Evolutionary conservation across 2,797 vertebrate species (phyloP).

Genomic region (Syncerus caffer): DNA sequence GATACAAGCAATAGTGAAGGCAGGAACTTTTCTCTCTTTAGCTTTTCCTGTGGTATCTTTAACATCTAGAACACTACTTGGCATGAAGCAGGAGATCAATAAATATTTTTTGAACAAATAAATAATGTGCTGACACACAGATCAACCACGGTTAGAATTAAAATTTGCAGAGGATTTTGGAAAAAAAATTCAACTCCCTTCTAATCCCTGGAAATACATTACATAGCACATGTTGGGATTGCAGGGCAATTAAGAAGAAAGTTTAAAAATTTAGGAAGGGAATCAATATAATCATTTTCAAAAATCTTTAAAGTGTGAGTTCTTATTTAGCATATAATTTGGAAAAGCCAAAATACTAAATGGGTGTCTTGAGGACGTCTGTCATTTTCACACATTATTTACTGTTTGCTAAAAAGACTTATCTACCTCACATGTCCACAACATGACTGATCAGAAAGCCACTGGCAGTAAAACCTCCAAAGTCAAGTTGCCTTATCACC

Average conservation of each 20-base stretch:
- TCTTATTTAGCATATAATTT: neutral
- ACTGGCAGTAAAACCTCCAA: neutral
- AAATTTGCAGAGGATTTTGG: neutral
- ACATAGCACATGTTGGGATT: neutral
- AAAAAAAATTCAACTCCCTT: constrained; percentile 3
- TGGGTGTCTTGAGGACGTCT: neutral
- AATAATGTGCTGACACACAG: neutral
- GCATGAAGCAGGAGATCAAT: neutral
- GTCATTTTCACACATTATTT: neutral
- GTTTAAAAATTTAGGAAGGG: neutral
- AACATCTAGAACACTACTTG: neutral
- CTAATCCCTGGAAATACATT: neutral
- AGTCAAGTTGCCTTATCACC: neutral
- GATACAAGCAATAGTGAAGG: neutral
- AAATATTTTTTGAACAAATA: neutral
- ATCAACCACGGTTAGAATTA: neutral
- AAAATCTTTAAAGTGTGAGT: neutral
- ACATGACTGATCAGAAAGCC: neutral
- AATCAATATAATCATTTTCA: neutral
- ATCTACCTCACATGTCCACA: neutral
- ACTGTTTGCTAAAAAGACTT: neutral
- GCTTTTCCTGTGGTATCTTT: neutral
- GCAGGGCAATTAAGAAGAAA: neutral
- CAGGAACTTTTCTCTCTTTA: neutral
- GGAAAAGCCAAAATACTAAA: constrained; percentile 6